Evolutionary conservation across 2,888 invertebrate species (phyloP).

Genomic region (Ganaspis brasiliensis): DNA sequence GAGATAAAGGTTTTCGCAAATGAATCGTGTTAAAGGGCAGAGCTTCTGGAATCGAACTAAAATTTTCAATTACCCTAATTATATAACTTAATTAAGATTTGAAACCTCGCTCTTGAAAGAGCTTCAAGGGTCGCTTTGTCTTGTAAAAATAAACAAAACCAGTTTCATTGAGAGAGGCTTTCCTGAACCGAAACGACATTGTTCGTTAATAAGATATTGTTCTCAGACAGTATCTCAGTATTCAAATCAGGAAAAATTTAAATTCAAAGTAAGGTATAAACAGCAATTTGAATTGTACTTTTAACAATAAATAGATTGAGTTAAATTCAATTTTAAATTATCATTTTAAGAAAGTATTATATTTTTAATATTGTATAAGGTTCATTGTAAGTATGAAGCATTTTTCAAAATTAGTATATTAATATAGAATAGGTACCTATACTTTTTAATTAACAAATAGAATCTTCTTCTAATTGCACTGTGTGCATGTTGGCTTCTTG

Average conservation of each 20-base stretch:
- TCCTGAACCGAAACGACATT: neutral
- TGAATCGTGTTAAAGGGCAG: neutral
- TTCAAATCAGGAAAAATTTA: neutral
- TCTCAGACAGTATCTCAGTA: neutral
- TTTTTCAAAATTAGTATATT: no score
- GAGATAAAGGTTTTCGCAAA: neutral
- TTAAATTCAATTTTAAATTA: no score
- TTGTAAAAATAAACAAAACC: neutral
- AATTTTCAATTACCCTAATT: constrained; percentile 9
- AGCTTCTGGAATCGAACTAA: neutral
- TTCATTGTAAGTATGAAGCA: no score
- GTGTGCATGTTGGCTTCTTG: no score
- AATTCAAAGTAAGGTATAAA: neutral
- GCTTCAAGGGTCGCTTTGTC: constrained; percentile 8
- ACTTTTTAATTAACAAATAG: no score
- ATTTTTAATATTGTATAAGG: no score
- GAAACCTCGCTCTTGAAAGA: neutral
- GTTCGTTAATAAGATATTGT: neutral
- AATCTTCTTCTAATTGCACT: no score
- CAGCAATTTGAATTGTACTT: no score
- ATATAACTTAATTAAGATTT: constrained; percentile 8
- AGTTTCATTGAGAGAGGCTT: neutral
- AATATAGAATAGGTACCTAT: no score
- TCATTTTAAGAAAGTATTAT: no score
- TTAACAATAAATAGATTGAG: no score